Evolutionary conservation across 2,888 invertebrate species (phyloP), one percentile per base, ranked within the genome.

Genomic region (Glyphotaelius pellucidus): DNA sequence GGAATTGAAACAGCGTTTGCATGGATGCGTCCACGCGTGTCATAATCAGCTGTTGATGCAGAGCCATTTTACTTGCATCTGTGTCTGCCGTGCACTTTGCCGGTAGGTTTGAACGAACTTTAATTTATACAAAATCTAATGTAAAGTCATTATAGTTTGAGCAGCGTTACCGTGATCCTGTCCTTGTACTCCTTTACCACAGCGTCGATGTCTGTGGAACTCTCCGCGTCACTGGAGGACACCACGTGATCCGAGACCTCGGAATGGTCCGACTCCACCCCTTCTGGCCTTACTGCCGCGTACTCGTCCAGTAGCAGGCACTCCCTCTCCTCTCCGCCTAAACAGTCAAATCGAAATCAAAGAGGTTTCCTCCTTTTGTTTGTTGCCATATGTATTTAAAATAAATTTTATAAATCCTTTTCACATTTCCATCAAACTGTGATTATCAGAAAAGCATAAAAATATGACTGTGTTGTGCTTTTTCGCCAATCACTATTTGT

Each of bases 121-220:
- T 47, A 47, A 47, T 47, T 47, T 3, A 15, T 47, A 47, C 47
- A 15, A 47, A 42, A 47, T 47, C 14, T 42, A 42, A 42, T 42
- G 15, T 47, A 47, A 47, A 15, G 4, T 47, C 47, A 47, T 47
- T 47, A 47, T 47, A 47, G 11, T 67, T 25, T 25, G 25, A 67
- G 67, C 9, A 19, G 38, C 25, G 11, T 94, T 94, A 97, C 97
- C 95, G 97, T 97, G 93, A 98, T 96, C 94, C 97, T 96, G 94
- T 98, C 98, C 92, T 97, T 97, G 94, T 98, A 98, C 94, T 98
- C 98, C 94, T 97, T 97, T 0, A 98, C 98, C 30, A 97, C 97
- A 1, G 97, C 97, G 94, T 98, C 98, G 91, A 98, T 97, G 94
- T 98, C 98, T 1, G 98, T 98, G 0, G 97, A 97, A 93, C 97